A percentile compares a stretch with the other conserved stretches of the same genome.
These are phyloP conservation scores for Clamator glandarius DNA, from an alignment of 2,797 vertebrate genomes.

Conservation along the genomic window DNA sequence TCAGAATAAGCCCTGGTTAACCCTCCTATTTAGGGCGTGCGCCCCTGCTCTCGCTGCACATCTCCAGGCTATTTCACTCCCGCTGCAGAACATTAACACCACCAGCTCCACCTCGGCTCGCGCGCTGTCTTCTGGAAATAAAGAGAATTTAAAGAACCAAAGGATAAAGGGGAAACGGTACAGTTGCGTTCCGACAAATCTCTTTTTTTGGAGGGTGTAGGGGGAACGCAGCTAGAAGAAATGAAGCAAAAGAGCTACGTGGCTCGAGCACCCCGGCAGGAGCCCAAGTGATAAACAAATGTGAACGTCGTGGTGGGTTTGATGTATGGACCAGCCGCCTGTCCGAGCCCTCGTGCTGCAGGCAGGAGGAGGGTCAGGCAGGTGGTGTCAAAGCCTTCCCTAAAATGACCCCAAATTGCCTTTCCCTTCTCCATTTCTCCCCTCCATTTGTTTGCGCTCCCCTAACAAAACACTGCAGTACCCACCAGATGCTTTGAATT, in stretches of 20 bases:
- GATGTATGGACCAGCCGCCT: slow-evolving; percentile 32
- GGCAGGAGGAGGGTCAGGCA: slow-evolving; percentile 43
- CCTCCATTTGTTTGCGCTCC: background rate
- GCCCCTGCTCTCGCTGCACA: slow-evolving; percentile 9
- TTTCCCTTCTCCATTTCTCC: background rate
- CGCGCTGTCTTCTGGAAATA: background rate
- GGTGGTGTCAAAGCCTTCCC: background rate
- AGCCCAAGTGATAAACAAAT: slow-evolving; percentile 33
- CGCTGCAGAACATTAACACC: slow-evolving; percentile 58
- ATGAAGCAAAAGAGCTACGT: background rate
- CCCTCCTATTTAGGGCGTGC: slow-evolving; percentile 34
- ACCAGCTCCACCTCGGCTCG: background rate
- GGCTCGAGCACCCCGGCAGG: background rate
- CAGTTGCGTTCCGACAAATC: background rate
- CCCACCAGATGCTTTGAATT: background rate
- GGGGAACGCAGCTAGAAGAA: background rate
- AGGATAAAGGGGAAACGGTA: background rate
- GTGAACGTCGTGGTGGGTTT: background rate
- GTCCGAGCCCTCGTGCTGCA: background rate
- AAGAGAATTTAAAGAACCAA: background rate
- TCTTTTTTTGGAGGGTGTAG: too few relatives aligned
- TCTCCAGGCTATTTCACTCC: slow-evolving; percentile 57
- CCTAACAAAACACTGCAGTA: background rate
- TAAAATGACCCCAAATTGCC: background rate
- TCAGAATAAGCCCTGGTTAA: slow-evolving; percentile 63